Conservation (phyloP, 1,140 invertebrate species). For the Penaeus japonicus region DNA sequence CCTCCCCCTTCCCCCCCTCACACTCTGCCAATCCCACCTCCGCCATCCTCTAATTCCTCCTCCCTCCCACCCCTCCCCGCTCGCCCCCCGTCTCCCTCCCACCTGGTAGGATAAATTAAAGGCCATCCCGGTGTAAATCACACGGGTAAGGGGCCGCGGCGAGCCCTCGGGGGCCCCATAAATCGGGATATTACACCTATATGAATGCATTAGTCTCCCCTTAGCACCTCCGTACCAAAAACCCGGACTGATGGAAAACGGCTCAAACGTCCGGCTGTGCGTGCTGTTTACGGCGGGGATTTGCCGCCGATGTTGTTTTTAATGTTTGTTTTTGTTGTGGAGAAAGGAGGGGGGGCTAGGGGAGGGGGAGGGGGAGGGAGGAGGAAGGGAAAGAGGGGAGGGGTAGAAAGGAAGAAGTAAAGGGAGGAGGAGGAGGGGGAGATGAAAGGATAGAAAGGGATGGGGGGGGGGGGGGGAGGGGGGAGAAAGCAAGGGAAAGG, state of each 20-base stretch:
- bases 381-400: not conserved
- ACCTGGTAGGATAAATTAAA: conserved; percentile 10
- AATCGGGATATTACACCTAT: conserved; percentile 45
- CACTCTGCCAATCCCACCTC: too few species aligned
- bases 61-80: too few species aligned
- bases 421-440: too few species aligned
- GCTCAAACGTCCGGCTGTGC: not conserved
- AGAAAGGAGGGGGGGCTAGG: not conserved
- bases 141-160: not conserved
- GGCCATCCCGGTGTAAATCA: not conserved
- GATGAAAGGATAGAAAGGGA: not conserved
- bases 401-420: not conserved
- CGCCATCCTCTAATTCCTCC: not conserved
- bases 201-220: conserved; percentile 45
- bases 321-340: not conserved
- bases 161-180: conserved; percentile 17
- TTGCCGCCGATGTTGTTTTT: not conserved
- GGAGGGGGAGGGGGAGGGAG: not conserved
- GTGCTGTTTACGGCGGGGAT: not conserved
- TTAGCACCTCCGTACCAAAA: conserved; percentile 42
- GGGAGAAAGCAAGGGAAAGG: too few species aligned
- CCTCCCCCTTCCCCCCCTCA: not conserved
- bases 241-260: not conserved
- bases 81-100: not conserved
- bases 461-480: not conserved